phyloP scores from a whole-genome alignment of 2,888 invertebrate genomes.

The Pyrocoelia pectoralis region DNA sequence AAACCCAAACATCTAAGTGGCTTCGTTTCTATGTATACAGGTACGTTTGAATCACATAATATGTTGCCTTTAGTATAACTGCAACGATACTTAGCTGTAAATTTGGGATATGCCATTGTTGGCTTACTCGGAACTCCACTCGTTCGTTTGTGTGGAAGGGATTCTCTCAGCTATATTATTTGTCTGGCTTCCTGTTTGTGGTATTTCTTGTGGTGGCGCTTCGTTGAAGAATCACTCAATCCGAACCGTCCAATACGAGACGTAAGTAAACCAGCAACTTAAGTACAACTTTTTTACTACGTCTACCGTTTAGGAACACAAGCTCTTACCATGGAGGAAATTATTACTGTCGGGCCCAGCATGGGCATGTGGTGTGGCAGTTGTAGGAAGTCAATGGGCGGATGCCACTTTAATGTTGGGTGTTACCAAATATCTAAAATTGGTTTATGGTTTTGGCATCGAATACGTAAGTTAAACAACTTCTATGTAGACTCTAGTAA shows the following conservation, averaged over 20 bases:
- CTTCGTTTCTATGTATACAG: slow-evolving; percentile 66
- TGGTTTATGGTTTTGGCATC: slow-evolving; percentile 67
- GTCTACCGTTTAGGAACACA: slow-evolving; percentile 51
- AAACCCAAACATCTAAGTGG: slow-evolving; percentile 65
- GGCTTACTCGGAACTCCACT: slow-evolving; percentile 64
- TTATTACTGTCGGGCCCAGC: slow-evolving; percentile 65
- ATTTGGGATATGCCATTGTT: slow-evolving; percentile 65
- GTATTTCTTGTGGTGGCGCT: slow-evolving; percentile 66
- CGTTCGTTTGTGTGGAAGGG: slow-evolving; percentile 62
- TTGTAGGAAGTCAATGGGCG: slow-evolving; percentile 68
- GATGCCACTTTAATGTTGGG: slow-evolving; percentile 67
- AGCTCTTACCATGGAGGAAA: slow-evolving; percentile 63
- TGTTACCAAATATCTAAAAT: slow-evolving; percentile 66
- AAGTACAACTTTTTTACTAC: not conserved
- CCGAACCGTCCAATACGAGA: slow-evolving; percentile 59
- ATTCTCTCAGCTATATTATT: slow-evolving; percentile 64
- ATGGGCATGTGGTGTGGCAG: slow-evolving; percentile 67
- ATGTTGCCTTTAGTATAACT: not conserved
- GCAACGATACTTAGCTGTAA: slow-evolving; percentile 59
- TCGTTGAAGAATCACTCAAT: slow-evolving; percentile 64
- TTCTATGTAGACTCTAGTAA: too few relatives aligned
- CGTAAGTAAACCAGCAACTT: slow-evolving; percentile 51
- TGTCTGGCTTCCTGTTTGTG: slow-evolving; percentile 61
- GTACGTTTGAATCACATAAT: slow-evolving; percentile 48
- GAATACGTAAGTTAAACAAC: slow-evolving; percentile 58